Base-by-base conservation (phyloP, 2,113 vertebrate genomes). In the Arenaria interpres region DNA sequence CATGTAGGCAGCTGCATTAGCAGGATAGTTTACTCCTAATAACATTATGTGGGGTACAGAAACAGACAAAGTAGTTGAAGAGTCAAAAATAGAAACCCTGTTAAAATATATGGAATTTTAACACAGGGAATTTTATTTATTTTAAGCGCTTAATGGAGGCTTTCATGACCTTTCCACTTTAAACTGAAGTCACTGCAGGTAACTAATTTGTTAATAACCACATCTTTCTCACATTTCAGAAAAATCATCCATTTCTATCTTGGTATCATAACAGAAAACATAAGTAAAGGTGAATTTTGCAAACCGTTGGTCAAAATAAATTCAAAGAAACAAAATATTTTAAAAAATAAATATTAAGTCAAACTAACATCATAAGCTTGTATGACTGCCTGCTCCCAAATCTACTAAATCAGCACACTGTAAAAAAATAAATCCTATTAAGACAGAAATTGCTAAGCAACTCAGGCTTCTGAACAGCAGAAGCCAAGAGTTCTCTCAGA, bases 221-320 rank as follows among this genome's bases (percentile, higher is more conserved):
- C 2, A 6, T 17, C 27, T 33, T 46, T 19, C 10, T 17, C 39
- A 51, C 7, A 3, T 39, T 85, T 37, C 2, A 4, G 13, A 33
- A 71, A 62, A 59, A 6, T 53, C 10, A 74, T 16, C 5, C 5
- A 37, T 46, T 46, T 76, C 28, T 59, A 37, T 28, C n/a, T 46
- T 23, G 0, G 0, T 7, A n/a, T 27, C 10, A 3, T 7, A 84
- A 69, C 1, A 3, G 5, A 89, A 74, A 4, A 85, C 32, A 51
- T 9, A 41, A 53, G 7, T 21, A 39, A 59, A 80, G 6, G 12
- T 15, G 5, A 48, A 43, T 35, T 76, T 56, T 27, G 1, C 8
- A 67, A 56, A 21, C 13, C 6, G 5, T 27, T 41, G 35, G 24
- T 37, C 0, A 5, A 78, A 57, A 23, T n/a, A 81, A 82, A 75